Evolutionary conservation across 2,888 invertebrate genomes (phyloP).

Genomic region (Volucella zonaria): DNA sequence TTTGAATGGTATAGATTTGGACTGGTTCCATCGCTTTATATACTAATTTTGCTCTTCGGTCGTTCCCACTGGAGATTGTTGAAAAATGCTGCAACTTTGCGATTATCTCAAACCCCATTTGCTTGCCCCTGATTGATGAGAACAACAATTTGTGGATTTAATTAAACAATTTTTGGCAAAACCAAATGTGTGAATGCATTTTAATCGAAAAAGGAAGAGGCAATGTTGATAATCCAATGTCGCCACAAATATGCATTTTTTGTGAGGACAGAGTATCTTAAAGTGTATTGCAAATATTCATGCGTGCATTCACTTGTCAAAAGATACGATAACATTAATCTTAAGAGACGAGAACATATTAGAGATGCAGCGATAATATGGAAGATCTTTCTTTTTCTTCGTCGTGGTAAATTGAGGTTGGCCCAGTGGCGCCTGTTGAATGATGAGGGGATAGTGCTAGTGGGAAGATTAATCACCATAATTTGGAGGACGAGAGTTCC

Average conservation of each 20-base stretch:
- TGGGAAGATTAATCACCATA: no score
- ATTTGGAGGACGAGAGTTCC: no score
- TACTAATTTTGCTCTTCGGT: not conserved
- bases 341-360: not conserved
- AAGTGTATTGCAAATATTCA: not conserved
- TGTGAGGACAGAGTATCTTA: no score
- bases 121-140: constrained; percentile 33
- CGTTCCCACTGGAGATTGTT: not conserved
- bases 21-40: constrained; percentile 14
- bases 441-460: no score
- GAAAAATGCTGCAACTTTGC: constrained; percentile 1
- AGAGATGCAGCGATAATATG: not conserved
- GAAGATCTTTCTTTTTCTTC: no score
- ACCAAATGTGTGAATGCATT: constrained; percentile 1
- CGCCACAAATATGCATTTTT: not conserved
- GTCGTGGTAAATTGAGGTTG: no score
- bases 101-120: not conserved
- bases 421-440: not conserved
- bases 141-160: constrained; percentile 25
- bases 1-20: constrained; percentile 36
- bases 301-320: not conserved
- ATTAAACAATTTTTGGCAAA: not conserved
- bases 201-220: constrained; percentile 6
- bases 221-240: not conserved
- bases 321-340: constrained; percentile 5